Percentiles rank a stretch among this genome's conserved stretches.
Evolutionary conservation across 1,140 invertebrate species (phyloP).

Genomic region (Heliconius congener): DNA sequence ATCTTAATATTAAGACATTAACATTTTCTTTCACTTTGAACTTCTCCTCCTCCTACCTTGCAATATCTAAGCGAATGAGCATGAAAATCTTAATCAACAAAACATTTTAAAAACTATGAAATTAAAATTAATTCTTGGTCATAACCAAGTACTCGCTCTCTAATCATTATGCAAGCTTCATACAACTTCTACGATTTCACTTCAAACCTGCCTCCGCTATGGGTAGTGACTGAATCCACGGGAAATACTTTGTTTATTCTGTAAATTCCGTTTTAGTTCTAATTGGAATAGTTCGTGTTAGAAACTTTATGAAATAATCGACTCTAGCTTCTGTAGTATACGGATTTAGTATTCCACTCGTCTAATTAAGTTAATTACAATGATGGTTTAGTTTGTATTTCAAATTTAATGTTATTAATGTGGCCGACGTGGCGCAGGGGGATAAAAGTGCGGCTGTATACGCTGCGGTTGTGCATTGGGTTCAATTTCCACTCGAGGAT

Average conservation of each 20-base stretch:
- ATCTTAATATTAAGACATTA: no score
- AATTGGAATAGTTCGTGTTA: constrained; percentile 55
- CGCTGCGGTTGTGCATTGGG: no score
- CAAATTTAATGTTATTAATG: neutral
- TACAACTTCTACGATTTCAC: constrained; percentile 36
- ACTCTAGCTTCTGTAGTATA: neutral
- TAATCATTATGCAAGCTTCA: constrained; percentile 24
- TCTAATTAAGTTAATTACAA: constrained; percentile 1
- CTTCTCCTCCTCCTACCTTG: no score
- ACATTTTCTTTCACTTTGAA: no score
- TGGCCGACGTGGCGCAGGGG: no score
- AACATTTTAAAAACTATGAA: no score
- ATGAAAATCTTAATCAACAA: no score
- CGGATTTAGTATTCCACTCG: neutral
- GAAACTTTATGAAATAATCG: constrained; percentile 8
- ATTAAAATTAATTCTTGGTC: no score
- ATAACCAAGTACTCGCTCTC: no score
- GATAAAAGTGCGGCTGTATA: no score
- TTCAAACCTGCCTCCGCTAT: constrained; percentile 33
- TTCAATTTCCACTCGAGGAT: no score
- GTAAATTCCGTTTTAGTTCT: constrained; percentile 46
- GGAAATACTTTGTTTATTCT: constrained; percentile 48
- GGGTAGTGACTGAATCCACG: constrained; percentile 44
- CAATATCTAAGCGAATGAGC: no score
- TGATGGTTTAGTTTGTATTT: neutral